phyloP scores from a whole-genome alignment of 2,888 invertebrate genomes.

The Oscheius sp. region DNA sequence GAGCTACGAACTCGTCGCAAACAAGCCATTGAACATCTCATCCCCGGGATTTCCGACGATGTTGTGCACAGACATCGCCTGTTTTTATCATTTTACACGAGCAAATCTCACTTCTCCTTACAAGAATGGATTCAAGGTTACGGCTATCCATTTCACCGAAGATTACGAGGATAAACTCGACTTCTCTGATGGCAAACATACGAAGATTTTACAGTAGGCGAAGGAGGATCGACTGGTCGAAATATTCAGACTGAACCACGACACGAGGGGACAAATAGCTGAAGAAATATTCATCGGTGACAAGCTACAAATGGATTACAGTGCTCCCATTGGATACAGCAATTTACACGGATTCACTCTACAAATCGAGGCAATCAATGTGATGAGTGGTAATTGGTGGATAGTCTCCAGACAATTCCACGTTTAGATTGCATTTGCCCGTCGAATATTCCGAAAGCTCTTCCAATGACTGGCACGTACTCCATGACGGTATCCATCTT shows the following conservation, averaged over 20 bases:
- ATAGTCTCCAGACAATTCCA: background rate
- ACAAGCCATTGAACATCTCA: background rate
- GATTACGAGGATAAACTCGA: background rate
- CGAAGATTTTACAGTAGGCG: background rate
- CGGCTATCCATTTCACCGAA: background rate
- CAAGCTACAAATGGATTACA: background rate
- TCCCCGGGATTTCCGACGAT: constrained; percentile 6
- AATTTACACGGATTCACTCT: background rate
- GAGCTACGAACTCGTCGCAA: background rate
- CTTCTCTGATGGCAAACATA: background rate
- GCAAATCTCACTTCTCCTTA: background rate
- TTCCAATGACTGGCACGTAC: background rate
- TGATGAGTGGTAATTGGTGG: background rate
- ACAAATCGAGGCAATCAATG: background rate
- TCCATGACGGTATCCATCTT: too few relatives aligned
- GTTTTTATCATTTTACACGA: background rate
- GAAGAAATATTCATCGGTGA: constrained; percentile 4
- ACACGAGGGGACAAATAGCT: background rate
- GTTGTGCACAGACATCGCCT: background rate
- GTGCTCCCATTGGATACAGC: background rate
- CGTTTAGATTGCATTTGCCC: constrained; percentile 18
- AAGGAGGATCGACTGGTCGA: background rate
- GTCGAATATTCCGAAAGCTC: background rate
- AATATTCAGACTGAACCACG: background rate
- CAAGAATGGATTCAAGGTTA: background rate